Percentiles rank a stretch among this genome's conserved stretches.
phyloP scores from a whole-genome alignment of 2,113 vertebrate species.

The Ahaetulla prasina region DNA sequence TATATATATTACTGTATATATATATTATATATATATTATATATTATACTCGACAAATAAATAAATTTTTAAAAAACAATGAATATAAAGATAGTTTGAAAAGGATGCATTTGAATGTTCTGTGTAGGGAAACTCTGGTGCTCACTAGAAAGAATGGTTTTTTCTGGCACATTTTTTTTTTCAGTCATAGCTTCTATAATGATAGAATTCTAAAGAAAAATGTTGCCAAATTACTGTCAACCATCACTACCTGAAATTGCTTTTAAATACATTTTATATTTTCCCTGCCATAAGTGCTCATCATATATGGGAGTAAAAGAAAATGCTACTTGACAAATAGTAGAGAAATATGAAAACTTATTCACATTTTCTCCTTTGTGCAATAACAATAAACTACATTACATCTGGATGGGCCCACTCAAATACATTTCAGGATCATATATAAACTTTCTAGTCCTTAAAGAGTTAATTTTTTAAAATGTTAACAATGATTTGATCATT shows the following conservation, averaged over 20 bases:
- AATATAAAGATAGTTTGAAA: neutral
- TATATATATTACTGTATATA: too few species aligned
- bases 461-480: neutral
- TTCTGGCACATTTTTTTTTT: neutral
- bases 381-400: neutral
- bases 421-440: neutral
- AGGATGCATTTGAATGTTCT: neutral
- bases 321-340: neutral
- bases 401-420: neutral
- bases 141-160: neutral
- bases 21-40: too few species aligned
- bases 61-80: too few species aligned
- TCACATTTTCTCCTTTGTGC: neutral
- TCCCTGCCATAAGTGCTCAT: neutral
- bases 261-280: neutral
- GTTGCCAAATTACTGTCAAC: neutral
- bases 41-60: too few species aligned
- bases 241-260: neutral
- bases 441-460: neutral
- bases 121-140: neutral
- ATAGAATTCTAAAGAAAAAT: neutral
- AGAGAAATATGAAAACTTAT: neutral
- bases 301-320: neutral
- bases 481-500: neutral
- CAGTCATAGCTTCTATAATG: neutral